Conservation (phyloP, 2,113 vertebrate species). For the Lipotes vexillifer region DNA sequence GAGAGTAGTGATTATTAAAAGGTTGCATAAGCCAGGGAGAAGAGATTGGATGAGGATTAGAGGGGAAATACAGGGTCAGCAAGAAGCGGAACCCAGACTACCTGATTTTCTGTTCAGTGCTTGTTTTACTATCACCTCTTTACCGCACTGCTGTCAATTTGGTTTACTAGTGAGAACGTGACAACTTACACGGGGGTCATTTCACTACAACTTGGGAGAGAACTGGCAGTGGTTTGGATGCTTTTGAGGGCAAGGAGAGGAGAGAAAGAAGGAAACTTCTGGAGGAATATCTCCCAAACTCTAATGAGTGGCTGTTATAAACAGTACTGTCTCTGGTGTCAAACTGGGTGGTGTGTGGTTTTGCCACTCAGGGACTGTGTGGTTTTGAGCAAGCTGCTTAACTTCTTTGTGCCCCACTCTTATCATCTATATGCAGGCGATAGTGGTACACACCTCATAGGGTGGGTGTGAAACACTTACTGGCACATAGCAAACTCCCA, state of each 20-base stretch:
- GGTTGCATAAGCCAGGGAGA: neutral
- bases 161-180: neutral
- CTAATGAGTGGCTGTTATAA: neutral
- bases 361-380: neutral
- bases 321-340: too few relatives aligned
- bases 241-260: neutral
- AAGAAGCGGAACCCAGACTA: neutral
- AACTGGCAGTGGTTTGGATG: neutral
- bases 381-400: neutral
- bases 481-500: neutral
- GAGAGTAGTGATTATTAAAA: neutral
- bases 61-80: neutral
- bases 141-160: neutral
- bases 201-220: neutral
- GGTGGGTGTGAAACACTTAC: neutral
- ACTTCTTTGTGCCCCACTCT: neutral
- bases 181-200: too few relatives aligned
- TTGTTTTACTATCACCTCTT: neutral
- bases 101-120: neutral
- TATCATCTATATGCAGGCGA: neutral
- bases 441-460: fast-evolving
- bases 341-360: neutral
- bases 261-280: neutral
- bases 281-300: neutral
- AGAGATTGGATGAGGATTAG: neutral